Base-by-base conservation (phyloP, 92 coral and sea anemone species). In the Palythoa grandiflora region DNA sequence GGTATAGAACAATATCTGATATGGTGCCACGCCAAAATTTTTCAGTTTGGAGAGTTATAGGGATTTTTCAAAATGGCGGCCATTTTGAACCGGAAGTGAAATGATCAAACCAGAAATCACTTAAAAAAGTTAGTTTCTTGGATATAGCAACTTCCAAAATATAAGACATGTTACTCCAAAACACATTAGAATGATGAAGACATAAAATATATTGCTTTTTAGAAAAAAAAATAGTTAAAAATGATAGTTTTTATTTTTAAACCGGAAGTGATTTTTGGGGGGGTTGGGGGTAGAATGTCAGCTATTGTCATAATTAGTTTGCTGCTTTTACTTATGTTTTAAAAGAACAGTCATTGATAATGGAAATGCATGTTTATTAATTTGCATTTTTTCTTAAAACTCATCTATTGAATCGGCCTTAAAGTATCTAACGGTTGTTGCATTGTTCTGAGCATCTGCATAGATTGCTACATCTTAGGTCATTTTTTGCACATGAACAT, bases 401-500 rank as follows among this genome's bases (percentile, higher is more conserved):
- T 63, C 70, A 63, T 63, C 70, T 63, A 63, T 63, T 63, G 70
- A 63, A 63, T 63, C 70, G 70, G 70, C 70, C 70, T 63, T 63
- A 63, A 63, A 63, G 70, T n/a, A 63, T 63, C 70, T 63, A 63
- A 63, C 70, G 70, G 70, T 63, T 83, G 79, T 84, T 63, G 63
- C 88, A 84, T 59, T 66, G 78, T 84, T 66, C 88, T 13, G 88
- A 59, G 60, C 88, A 84, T 14, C 65, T 68, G 88, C 88, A 73
- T 52, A 73, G 39, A 72, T 85, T 80, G 50, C 53, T 85, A 71
- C 88, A 85, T 63, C 70, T 63, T 38, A 73, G 68, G n/a, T 85
- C 88, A 73, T 85, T 85, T 88, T 65, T 88, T 65, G 68, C 38
- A 75, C 92, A 89, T 57, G 89, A 83, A 54, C 85, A 89, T 19